Conservation (phyloP, 2,888 invertebrate genomes). For the Leucania comma region DNA sequence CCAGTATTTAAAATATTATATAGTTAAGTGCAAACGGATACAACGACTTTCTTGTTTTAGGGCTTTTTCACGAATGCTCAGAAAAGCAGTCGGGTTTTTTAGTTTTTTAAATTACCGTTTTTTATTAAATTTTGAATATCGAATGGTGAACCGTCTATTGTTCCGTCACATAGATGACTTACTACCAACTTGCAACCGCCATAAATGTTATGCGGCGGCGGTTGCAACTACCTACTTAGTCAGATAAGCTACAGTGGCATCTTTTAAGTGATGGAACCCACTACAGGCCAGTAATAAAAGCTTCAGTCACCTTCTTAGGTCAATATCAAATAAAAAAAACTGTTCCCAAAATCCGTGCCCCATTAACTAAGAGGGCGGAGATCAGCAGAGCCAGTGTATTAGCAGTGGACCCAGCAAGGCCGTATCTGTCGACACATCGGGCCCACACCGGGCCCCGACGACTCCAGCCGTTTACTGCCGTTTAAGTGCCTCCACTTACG, state of each 20-base stretch:
- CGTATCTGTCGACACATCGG: slow-evolving; percentile 74
- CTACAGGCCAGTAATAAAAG: slow-evolving; percentile 5
- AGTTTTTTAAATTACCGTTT: too few species aligned
- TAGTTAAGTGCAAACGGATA: too few species aligned
- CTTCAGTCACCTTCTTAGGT: slow-evolving; percentile 27
- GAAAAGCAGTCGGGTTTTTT: too few species aligned
- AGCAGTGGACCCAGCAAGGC: slow-evolving; percentile 69
- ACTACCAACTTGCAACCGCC: too few species aligned
- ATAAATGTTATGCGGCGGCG: not conserved
- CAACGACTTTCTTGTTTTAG: too few species aligned
- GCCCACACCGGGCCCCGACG: slow-evolving; percentile 35
- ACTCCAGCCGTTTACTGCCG: slow-evolving; percentile 71
- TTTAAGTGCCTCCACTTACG: slow-evolving; percentile 69
- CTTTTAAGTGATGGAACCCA: not conserved
- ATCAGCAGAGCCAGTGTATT: slow-evolving; percentile 67
- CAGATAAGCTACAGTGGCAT: not conserved
- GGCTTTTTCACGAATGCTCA: too few species aligned
- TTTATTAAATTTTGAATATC: too few species aligned
- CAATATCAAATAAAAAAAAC: slow-evolving; percentile 54
- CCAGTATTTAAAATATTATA: too few species aligned
- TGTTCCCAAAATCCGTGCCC: slow-evolving; percentile 37
- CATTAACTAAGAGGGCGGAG: slow-evolving; percentile 48
- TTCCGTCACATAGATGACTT: not conserved
- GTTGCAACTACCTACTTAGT: not conserved
- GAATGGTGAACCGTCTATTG: too few species aligned